Base-by-base conservation (phyloP, 2,797 vertebrate species). In the Argentina silus region DNA sequence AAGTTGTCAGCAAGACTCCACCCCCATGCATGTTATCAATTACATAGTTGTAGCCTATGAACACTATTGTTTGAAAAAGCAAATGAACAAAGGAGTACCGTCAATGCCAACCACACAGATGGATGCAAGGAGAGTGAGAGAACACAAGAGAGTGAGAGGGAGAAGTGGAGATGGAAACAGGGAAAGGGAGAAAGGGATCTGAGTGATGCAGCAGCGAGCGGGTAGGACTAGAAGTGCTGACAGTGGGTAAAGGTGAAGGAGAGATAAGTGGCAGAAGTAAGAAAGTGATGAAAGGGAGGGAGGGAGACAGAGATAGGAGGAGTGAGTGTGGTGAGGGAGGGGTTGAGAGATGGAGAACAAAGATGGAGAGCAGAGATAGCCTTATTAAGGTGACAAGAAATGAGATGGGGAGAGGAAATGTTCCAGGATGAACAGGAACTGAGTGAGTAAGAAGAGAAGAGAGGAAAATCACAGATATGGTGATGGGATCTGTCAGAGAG, bases 121-220 rank as follows among this genome's bases (percentile, higher is more conserved):
- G 8, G 19, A 68, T n/a, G 14, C 14, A 55, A 80, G 83, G 69
- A 79, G 43, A 8, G 4, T 67, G 19, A 77, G 57, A 83, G 78
- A 75, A 77, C 66, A 45, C 45, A 56, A 68, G 43, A 65, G 69
- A 74, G 81, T 7, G 53, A 55, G 51, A n/a, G 79, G 75, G 81
- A 78, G 51, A n/a, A 17, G 51, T 9, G 14, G 51, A 55, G 8
- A 84, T 73, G 77, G 81, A 67, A 66, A 66, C 27, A 47, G 51
- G 19, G n/a, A n/a, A 2, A 43, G 15, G 44, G 42, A 47, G 50
- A 21, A 50, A 48, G 63, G 11, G 45, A 59, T n/a, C 27, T 36
- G 27, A 23, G 47, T 11, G 57, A 43, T 36, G 36, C 17, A 59
- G 21, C 3, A 42, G 19, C 2, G n/a, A 21, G 44, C 44, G 15